Evolutionary conservation across 37 sponge, comb jelly and placozoan genomes (phyloP), one percentile per base, ranked within the genome.

Genomic region (Trichoplax adhaerens): DNA sequence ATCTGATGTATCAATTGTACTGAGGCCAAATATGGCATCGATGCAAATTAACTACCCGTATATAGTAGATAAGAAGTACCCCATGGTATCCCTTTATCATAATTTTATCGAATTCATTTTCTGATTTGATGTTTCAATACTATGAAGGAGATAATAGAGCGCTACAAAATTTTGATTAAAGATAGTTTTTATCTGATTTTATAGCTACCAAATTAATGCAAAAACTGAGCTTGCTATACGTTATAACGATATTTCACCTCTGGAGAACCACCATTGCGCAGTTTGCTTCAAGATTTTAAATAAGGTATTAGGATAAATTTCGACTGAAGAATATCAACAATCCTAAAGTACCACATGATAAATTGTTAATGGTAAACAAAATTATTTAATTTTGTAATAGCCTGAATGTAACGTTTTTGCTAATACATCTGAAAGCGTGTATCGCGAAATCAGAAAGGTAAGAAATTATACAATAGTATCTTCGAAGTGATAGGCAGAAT

Each of bases 251-350:
- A 90, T 77, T 4, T 90, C 91, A 1, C 91, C 91, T 50, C 74
- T 90, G 72, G 91, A 90, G 79, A 90, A 90, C 69, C 91, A 90
- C 63, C 91, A 90, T 80, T 85, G 86, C 77, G 85, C 90, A 1
- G 81, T 89, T 55, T 78, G 84, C 68, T 89, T 89, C 67, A 76
- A 81, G 68, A 78, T 89, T 4, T 80, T 89, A 59, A 74, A 62
- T 4, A 82, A 80, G 75, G 85, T 84, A 58, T 50, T 76, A 29
- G 7, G 52, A 70, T 5, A 72, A n/a, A 2, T 3, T 5, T 4
- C 0, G 1, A 53, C 3, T 5, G 1, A 1, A 74, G 3, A 67
- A 47, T 65, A 60, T 60, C 12, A 12, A 60, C 12, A 12, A 60
- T 12, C 12, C 12, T 12, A 12, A 12, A 12, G 12, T 12, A 12